Evolutionary conservation across 2,113 vertebrate genomes (phyloP).

Genomic region (Pyrgilauda ruficollis): DNA sequence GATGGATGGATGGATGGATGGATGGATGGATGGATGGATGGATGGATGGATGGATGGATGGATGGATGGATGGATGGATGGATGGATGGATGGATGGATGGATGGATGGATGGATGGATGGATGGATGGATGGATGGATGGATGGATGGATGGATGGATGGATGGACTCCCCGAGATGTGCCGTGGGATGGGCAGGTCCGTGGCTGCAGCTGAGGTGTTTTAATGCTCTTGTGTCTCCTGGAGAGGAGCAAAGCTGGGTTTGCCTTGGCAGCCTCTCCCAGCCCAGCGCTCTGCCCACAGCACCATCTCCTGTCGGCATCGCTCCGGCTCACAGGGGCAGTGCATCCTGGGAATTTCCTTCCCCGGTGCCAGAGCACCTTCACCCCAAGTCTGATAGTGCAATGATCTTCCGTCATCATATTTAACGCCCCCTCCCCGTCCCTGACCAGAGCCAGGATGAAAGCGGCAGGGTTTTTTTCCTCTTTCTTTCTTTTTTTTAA

Average conservation of each 20-base stretch:
- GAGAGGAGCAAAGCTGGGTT: neutral
- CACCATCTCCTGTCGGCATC: slow-evolving; percentile 40
- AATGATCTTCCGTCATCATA: neutral
- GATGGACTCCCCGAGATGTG: accelerated
- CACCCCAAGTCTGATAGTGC: neutral
- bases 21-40: too few relatives aligned
- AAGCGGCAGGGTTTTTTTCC: neutral
- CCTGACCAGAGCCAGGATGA: slow-evolving; percentile 26
- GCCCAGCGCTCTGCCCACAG: neutral
- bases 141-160: too few relatives aligned
- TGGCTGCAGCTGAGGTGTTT: accelerated
- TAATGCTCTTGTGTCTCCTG: neutral
- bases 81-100: too few relatives aligned
- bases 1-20: too few relatives aligned
- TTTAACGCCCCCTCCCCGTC: neutral
- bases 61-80: too few relatives aligned
- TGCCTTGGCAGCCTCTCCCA: neutral
- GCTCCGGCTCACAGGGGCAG: neutral
- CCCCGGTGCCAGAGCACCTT: neutral
- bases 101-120: too few relatives aligned
- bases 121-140: too few relatives aligned
- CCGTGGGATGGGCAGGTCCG: accelerated
- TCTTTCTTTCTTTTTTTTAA: neutral
- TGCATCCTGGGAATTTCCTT: slow-evolving; percentile 42
- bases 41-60: too few relatives aligned